Conservation (phyloP, 2,797 vertebrate genomes). For the Garrulus glandarius region DNA sequence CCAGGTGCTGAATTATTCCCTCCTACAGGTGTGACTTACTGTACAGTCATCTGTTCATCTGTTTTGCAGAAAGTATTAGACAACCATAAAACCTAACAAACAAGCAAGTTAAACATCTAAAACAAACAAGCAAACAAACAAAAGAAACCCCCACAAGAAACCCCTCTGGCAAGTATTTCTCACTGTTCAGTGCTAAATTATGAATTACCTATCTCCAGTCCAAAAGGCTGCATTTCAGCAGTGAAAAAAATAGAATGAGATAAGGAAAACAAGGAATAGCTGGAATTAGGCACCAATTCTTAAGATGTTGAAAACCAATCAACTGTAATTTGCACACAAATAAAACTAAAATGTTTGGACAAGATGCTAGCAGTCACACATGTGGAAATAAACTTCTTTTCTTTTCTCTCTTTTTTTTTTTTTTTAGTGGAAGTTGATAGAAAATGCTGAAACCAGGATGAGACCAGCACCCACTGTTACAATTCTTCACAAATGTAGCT, state of each 20-base stretch:
- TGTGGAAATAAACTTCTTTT: neutral
- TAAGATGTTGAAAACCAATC: conserved; percentile 1
- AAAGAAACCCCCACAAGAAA: neutral
- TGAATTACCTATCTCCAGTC: neutral
- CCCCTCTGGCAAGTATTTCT: neutral
- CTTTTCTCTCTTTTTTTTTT: neutral
- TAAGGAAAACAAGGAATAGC: neutral
- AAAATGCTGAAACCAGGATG: neutral
- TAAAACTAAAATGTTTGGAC: neutral
- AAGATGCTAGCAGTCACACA: neutral
- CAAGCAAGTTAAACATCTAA: neutral
- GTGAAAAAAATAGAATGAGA: neutral
- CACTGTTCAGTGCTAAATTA: neutral
- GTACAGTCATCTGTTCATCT: neutral
- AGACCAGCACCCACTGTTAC: neutral
- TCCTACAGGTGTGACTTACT: neutral
- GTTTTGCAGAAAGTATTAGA: neutral
- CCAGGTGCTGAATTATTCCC: neutral
- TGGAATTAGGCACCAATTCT: neutral
- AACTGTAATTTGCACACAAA: neutral
- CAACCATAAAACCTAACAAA: neutral
- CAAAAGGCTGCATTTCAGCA: neutral
- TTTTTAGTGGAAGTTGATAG: neutral
- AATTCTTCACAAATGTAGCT: neutral
- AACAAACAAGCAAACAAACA: neutral